Base-by-base conservation (phyloP, 2,797 vertebrate species). In the Peromyscus nudipes region DNA sequence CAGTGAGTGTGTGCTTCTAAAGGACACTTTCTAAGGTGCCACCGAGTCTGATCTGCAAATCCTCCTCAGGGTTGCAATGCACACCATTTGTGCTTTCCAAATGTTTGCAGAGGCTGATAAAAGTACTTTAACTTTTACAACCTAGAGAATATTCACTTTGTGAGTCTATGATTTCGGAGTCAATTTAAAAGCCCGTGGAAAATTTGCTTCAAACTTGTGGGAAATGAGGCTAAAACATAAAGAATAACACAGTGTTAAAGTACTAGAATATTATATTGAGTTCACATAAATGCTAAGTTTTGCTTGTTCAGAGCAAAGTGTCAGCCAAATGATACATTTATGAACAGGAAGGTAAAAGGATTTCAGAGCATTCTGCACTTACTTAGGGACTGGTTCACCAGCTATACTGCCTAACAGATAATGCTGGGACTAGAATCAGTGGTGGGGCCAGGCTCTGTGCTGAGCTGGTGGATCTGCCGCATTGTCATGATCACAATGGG, bases 151-250 rank as follows among this genome's bases (percentile, higher is more conserved):
- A 88, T 67, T 94, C 64, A 84, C 49, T 89, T 96, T n/a, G 21
- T 40, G 73, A 91, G 52, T 82, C 75, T 84, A 60, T 12, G 75
- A 67, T 85, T 89, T 46, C 49, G 73, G 73, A 97, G 60, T 93
- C 40, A 49, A 89, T 94, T 97, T 92, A 88, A 97, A 97, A 92
- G 62, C 25, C 37, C 11, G 11, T 79, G 75, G 86, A 91, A 83
- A 93, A 83, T 91, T 76, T 91, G 60, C 43, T 82, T 81, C 79
- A 96, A 85, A 94, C 49, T 62, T 90, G n/a, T 81, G 62, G 65
- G 65, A 88, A 93, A 82, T 71, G 92, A 94, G 55, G 46, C 81
- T 95, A 81, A 95, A 87, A 88, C 87, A 69, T 23, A 25, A 95
- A 65, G 55, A 94, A 29, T 75, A 90, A 79, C 11, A 43, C 8